These are phyloP conservation scores for Cynodonichthys magdalenae DNA, from an alignment of 2,797 vertebrate genomes.

Conservation along the genomic window DNA sequence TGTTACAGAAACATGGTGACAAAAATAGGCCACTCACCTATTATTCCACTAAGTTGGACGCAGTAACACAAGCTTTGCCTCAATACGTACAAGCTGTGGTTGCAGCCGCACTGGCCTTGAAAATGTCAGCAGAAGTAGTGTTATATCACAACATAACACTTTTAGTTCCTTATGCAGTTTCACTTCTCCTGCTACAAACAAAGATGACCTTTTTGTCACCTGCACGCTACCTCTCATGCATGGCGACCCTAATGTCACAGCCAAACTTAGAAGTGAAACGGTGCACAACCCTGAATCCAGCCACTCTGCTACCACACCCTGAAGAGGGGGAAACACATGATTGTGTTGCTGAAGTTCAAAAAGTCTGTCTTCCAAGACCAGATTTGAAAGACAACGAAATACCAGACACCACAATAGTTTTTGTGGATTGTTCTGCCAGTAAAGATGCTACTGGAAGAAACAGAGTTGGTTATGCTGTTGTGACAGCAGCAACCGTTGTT, in stretches of 20 bases:
- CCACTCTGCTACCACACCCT: neutral
- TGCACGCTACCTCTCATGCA: neutral
- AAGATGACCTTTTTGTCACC: neutral
- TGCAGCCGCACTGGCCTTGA: neutral
- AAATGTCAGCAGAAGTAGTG: neutral
- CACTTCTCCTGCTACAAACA: neutral
- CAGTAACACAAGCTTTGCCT: neutral
- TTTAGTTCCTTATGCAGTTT: neutral
- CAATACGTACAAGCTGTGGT: neutral
- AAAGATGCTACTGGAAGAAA: accelerated
- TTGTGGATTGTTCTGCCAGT: neutral
- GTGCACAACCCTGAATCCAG: neutral
- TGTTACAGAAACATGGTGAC: neutral
- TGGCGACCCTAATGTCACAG: neutral
- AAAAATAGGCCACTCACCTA: neutral
- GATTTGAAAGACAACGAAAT: neutral
- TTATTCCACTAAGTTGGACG: neutral
- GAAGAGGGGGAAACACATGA: neutral
- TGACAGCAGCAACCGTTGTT: accelerated
- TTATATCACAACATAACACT: neutral
- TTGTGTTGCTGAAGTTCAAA: neutral
- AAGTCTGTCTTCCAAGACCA: neutral
- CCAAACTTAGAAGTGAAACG: neutral
- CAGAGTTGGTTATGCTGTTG: neutral
- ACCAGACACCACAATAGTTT: accelerated